Evolutionary conservation across 2,888 invertebrate genomes (phyloP), one percentile per base, ranked within the genome.

Genomic region (Escarpia spicata): DNA sequence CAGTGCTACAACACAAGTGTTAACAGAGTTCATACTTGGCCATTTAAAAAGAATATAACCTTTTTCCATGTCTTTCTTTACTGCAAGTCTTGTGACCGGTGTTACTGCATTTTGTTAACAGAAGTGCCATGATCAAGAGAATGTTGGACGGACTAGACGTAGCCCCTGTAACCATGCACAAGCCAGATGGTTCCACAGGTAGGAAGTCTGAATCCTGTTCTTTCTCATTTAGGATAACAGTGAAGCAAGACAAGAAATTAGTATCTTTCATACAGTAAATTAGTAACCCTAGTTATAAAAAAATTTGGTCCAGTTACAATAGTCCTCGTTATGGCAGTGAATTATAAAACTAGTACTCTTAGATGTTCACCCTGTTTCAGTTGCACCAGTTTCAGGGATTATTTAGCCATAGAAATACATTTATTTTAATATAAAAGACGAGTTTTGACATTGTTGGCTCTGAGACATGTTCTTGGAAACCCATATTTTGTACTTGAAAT

Each of bases 111-210:
- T 37, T 12, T 90, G n/a, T 90, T 43, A 26, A 75, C 75, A 97
- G 97, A 94, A 95, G 96, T 2, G 94, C 95, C 15, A 96, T 96
- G 95, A 93, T 96, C 45, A 95, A 95, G 92, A 97, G 97, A 93
- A 97, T 97, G 95, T 94, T 98, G 90, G 95, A 96, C 45, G 97
- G 97, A 93, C 95, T 97, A 93, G 58, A 91, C 10, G 44, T 31
- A 12, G 43, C 44, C 37, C 90, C 60, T 43, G 75, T 15, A 75
- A 26, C 26, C 75, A 26, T 6, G n/a, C 75, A 26, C 75, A 15
- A 58, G 45, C 31, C 97, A 97, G 94, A 94, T 93, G 15, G 94
- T 95, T 43, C 95, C 95, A 92, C 95, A 95, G 52, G 94, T 95
- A 92, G 95, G 95, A n/a, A 37, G n/a, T 19, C 12, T 90, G 15